Conservation (phyloP, 1,140 invertebrate species). For the Heliconius hermathena region DNA sequence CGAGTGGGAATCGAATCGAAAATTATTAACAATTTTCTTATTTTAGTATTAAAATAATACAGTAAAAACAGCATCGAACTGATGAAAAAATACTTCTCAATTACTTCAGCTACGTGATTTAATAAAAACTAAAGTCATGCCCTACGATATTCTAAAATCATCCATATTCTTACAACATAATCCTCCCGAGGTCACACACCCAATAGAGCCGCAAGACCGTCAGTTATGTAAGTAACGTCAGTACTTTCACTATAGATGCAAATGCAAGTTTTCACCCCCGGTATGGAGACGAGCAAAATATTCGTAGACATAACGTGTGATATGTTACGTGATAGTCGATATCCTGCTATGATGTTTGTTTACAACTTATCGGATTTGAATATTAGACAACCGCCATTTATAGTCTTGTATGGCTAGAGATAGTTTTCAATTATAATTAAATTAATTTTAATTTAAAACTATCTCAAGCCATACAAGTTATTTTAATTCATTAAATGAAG, state of each 20-base stretch:
- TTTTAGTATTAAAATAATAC: too few species aligned
- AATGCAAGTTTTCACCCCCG: constrained; percentile 38
- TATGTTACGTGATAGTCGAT: background rate
- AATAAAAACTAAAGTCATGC: too few species aligned
- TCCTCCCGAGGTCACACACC: background rate
- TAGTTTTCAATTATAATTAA: too few species aligned
- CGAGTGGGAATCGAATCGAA: too few species aligned
- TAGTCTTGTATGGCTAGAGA: too few species aligned
- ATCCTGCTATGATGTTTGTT: background rate
- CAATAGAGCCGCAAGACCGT: background rate
- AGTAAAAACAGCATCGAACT: too few species aligned
- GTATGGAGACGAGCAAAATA: constrained; percentile 18
- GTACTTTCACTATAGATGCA: constrained; percentile 28
- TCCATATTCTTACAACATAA: background rate
- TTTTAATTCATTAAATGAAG: too few species aligned
- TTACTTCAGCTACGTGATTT: too few species aligned
- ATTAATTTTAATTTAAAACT: too few species aligned
- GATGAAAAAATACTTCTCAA: too few species aligned
- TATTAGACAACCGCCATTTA: background rate
- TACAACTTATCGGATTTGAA: background rate
- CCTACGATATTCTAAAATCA: background rate
- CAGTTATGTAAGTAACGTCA: constrained; percentile 3
- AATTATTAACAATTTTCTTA: too few species aligned
- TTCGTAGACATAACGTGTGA: background rate
- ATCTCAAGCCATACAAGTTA: too few species aligned